Percentiles rank a stretch among this genome's conserved stretches.
phyloP scores from a whole-genome alignment of 2,888 invertebrate species.

The Trisateles emortualis region DNA sequence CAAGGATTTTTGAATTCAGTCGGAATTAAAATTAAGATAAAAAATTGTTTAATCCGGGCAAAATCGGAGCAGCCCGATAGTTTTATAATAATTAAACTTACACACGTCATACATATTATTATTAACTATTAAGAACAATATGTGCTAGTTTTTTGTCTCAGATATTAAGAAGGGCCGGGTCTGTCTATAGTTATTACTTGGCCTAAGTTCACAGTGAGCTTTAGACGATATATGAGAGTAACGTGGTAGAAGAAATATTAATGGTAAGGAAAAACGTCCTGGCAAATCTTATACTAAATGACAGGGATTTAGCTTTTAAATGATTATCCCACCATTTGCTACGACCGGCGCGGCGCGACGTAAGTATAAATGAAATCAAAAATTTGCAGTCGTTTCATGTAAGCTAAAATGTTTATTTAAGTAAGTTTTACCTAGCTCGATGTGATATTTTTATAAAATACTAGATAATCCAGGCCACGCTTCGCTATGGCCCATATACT shows the following conservation, averaged over 20 bases:
- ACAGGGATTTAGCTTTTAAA: background rate
- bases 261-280: background rate
- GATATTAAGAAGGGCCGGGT: too few relatives aligned
- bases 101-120: too few relatives aligned
- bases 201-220: background rate
- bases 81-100: too few relatives aligned
- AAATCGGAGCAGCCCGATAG: too few relatives aligned
- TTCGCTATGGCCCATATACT: too few relatives aligned
- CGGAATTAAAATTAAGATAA: too few relatives aligned
- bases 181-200: background rate
- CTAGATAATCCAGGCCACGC: too few relatives aligned
- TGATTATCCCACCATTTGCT: background rate
- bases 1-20: too few relatives aligned
- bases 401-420: background rate
- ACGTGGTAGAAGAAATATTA: background rate
- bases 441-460: background rate
- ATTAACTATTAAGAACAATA: too few relatives aligned
- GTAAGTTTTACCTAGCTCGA: background rate
- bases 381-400: background rate
- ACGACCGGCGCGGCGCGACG: background rate
- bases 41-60: too few relatives aligned
- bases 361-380: background rate
- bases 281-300: slow-evolving; percentile 1
- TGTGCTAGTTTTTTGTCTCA: too few relatives aligned
- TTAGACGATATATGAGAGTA: background rate